Evolutionary conservation across 2,797 vertebrate species (phyloP).

Genomic region (Sebastes nivosus): DNA sequence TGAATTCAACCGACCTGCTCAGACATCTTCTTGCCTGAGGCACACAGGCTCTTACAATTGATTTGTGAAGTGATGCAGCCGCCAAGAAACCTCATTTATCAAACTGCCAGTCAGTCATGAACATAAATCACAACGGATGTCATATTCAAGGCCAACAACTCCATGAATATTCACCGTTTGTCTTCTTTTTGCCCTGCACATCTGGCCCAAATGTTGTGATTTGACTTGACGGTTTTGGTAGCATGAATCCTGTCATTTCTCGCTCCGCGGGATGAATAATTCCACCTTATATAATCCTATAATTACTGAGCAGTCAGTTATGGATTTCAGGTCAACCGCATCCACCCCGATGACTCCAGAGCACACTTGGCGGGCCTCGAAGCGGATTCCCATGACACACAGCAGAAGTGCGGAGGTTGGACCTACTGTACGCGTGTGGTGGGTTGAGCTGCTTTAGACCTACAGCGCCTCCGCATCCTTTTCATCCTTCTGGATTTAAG

Average conservation of each 20-base stretch:
- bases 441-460: constrained; percentile 9
- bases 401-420: background rate
- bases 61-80: constrained; percentile 51
- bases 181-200: constrained; percentile 10
- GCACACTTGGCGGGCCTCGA: constrained; percentile 13
- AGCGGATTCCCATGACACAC: constrained; percentile 26
- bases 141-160: constrained; percentile 29
- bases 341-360: constrained; percentile 43
- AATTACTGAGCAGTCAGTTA: constrained; percentile 51
- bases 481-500: constrained; percentile 20
- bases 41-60: constrained; percentile 18
- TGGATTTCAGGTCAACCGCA: constrained; percentile 59
- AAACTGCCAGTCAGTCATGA: constrained; percentile 32
- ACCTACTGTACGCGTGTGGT: background rate
- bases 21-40: constrained; percentile 32
- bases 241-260: constrained; percentile 45
- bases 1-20: constrained; percentile 32
- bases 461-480: constrained; percentile 20
- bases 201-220: constrained; percentile 28
- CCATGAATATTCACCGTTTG: constrained; percentile 55
- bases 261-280: constrained; percentile 39
- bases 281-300: constrained; percentile 46
- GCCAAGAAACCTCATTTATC: constrained; percentile 60
- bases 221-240: constrained; percentile 42
- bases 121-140: constrained; percentile 54